phyloP scores from a whole-genome alignment of 2,888 invertebrate species.

The Dicycla oo region DNA sequence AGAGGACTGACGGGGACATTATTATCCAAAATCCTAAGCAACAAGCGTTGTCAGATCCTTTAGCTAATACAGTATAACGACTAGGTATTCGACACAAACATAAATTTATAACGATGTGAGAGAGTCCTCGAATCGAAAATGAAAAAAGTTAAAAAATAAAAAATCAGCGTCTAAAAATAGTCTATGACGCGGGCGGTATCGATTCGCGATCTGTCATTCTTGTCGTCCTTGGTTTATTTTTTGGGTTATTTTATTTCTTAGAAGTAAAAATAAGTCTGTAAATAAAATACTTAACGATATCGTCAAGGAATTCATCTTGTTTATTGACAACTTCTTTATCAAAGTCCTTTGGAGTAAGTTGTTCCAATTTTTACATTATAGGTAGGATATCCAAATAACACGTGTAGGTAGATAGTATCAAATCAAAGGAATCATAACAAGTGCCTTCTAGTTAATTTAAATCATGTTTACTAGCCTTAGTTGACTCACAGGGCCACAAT shows the following conservation, averaged over 20 bases:
- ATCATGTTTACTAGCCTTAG: not conserved
- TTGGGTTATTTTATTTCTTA: not conserved
- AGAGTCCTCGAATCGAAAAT: not conserved
- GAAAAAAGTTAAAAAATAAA: too few species aligned
- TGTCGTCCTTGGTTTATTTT: slow-evolving; percentile 4
- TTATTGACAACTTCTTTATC: not conserved
- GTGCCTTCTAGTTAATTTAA: too few species aligned
- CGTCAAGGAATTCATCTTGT: not conserved
- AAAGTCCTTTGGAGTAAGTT: not conserved
- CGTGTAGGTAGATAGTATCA: not conserved
- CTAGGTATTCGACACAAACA: not conserved
- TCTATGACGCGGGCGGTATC: not conserved
- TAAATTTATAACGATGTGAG: not conserved
- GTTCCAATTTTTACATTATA: not conserved
- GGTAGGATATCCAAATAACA: not conserved
- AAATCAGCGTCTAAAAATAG: not conserved
- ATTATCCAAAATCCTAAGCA: not conserved
- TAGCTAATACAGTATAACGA: not conserved
- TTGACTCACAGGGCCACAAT: slow-evolving; percentile 15
- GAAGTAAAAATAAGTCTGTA: not conserved
- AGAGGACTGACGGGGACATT: not conserved
- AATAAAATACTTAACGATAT: not conserved
- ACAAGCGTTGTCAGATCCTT: not conserved
- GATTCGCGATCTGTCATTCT: slow-evolving; percentile 1
- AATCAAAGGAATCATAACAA: not conserved